Evolutionary conservation across 2,113 vertebrate species (phyloP).

Genomic region (Pungitius pungitius): DNA sequence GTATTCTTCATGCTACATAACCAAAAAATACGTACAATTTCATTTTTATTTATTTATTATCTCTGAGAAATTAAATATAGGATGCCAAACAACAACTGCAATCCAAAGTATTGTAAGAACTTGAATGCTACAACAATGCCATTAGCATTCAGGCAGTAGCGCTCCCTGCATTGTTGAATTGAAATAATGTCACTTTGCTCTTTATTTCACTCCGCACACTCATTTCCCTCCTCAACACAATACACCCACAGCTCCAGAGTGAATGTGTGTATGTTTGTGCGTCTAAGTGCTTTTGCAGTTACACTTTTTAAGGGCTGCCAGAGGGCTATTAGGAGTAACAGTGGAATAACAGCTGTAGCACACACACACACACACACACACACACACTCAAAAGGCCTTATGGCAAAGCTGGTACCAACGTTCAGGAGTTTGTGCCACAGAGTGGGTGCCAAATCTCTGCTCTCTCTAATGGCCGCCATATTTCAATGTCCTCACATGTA

Average conservation of each 20-base stretch:
- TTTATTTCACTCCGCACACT: constrained; percentile 23
- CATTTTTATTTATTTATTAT: neutral
- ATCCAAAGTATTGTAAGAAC: neutral
- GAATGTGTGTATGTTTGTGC: constrained; percentile 14
- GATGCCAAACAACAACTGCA: neutral
- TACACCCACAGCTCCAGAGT: constrained; percentile 30
- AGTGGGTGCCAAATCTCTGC: constrained; percentile 66
- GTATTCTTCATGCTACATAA: neutral
- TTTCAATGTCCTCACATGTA: constrained; percentile 66
- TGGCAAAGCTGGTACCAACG: constrained; percentile 40
- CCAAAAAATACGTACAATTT: neutral
- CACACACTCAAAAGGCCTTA: constrained; percentile 30
- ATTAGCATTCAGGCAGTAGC: neutral
- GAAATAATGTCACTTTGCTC: neutral
- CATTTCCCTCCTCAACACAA: constrained; percentile 39
- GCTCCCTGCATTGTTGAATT: neutral
- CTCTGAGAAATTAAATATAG: neutral
- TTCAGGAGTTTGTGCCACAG: constrained; percentile 59
- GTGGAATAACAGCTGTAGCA: constrained; percentile 63
- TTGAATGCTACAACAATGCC: neutral
- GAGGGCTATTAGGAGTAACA: constrained; percentile 54
- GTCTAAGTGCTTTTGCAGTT: constrained; percentile 11
- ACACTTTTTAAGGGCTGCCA: constrained; percentile 57
- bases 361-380: constrained; percentile 22
- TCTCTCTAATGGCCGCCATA: constrained; percentile 71